Percentiles rank a stretch among this genome's conserved stretches.
phyloP scores from a whole-genome alignment of 92 coral and sea anemone genomes.

The Epizoanthus ramosus region DNA sequence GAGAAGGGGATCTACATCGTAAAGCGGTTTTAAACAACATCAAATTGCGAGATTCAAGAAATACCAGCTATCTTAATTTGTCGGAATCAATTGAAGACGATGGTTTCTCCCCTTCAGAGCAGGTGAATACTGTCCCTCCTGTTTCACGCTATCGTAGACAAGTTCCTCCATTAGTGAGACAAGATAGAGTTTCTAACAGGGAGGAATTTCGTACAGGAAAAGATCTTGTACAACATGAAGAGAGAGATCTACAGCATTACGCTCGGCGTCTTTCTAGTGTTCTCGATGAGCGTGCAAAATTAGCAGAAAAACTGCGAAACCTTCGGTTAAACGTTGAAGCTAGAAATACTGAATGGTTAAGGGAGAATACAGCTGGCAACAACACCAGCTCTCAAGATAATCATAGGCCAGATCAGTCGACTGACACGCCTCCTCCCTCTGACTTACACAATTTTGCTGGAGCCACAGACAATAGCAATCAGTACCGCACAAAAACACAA shows the following conservation, averaged over 20 bases:
- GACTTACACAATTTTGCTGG: not conserved
- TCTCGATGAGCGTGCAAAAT: slow-evolving; percentile 66
- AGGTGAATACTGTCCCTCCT: not conserved
- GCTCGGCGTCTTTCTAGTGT: slow-evolving; percentile 61
- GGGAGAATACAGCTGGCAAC: too few relatives aligned
- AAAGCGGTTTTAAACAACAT: slow-evolving; percentile 68
- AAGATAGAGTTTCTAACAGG: too few relatives aligned
- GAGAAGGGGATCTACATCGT: slow-evolving; percentile 65
- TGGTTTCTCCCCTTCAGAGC: slow-evolving; percentile 17
- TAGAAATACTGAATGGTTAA: not conserved
- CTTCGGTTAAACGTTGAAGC: slow-evolving; percentile 43
- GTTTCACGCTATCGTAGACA: not conserved
- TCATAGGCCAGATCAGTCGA: not conserved
- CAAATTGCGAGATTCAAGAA: slow-evolving; percentile 49
- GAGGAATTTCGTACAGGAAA: not conserved
- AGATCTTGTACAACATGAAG: slow-evolving; percentile 35
- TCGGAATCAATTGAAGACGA: slow-evolving; percentile 38
- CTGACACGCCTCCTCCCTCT: not conserved
- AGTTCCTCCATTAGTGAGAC: not conserved
- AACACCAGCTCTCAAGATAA: too few relatives aligned
- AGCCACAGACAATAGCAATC: not conserved
- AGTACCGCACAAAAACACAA: not conserved
- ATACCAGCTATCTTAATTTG: slow-evolving; percentile 22
- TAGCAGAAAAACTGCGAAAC: slow-evolving; percentile 51
- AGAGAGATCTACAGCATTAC: slow-evolving; percentile 44